A percentile compares a stretch with the other conserved stretches of the same genome.
phyloP scores from a whole-genome alignment of 1,140 invertebrate species.

The Euura lappo region DNA sequence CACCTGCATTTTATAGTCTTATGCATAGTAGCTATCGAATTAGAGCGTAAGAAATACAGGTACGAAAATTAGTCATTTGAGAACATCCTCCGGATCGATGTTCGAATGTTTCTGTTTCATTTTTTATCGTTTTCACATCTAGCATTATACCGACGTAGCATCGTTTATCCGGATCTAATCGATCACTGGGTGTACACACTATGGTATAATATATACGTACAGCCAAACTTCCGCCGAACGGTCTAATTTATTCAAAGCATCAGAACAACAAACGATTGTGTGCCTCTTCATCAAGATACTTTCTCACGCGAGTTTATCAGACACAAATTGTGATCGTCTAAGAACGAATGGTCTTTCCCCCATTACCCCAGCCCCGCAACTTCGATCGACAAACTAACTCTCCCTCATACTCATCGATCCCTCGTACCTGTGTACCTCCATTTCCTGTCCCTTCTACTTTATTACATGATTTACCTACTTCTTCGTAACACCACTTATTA shows the following conservation, averaged over 20 bases:
- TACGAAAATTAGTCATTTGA: no score
- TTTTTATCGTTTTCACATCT: no score
- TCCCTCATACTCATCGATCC: neutral
- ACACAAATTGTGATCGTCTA: no score
- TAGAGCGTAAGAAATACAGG: no score
- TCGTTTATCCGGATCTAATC: neutral
- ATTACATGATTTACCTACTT: neutral
- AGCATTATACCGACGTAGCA: no score
- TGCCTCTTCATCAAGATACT: constrained; percentile 5
- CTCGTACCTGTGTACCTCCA: neutral
- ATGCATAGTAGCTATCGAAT: no score
- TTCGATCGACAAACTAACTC: neutral
- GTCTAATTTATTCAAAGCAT: neutral
- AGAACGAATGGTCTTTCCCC: neutral
- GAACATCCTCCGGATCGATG: no score
- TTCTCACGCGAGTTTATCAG: neutral
- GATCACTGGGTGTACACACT: neutral
- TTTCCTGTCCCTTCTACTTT: neutral
- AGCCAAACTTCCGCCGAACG: neutral
- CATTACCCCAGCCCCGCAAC: neutral
- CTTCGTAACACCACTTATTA: no score
- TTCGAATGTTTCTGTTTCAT: no score
- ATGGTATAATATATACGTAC: neutral
- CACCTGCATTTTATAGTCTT: no score
- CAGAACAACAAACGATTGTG: neutral